Percentiles rank a stretch among this genome's conserved stretches.
phyloP scores from a whole-genome alignment of 2,797 vertebrate species.

The Macropus fuliginosus region DNA sequence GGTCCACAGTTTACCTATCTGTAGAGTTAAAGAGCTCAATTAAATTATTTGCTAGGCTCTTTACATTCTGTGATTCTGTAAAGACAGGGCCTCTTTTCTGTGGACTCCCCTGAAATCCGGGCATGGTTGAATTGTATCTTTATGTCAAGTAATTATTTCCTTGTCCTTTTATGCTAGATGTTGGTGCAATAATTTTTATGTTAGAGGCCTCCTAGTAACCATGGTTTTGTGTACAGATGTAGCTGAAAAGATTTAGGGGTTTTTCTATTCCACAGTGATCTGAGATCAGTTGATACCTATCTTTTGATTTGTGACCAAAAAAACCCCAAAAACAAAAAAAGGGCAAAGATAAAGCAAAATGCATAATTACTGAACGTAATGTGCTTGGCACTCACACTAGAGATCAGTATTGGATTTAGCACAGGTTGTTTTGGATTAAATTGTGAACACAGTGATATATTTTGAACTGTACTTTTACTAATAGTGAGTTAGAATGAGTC shows the following conservation, averaged over 20 bases:
- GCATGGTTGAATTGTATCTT: neutral
- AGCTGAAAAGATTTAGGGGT: neutral
- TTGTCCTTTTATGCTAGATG: neutral
- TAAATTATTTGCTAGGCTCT: neutral
- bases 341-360: neutral
- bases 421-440: neutral
- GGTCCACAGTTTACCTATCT: neutral
- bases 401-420: neutral
- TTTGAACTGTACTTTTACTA: neutral
- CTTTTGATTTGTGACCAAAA: neutral
- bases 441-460: neutral
- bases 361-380: neutral
- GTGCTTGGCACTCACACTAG: fast-evolving
- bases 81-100: neutral
- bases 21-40: neutral
- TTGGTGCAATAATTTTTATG: neutral
- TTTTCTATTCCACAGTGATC: neutral
- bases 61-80: neutral
- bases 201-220: neutral
- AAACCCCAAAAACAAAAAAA: neutral
- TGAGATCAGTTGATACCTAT: neutral
- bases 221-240: neutral
- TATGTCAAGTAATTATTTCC: neutral
- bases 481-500: neutral
- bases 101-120: neutral